Evolutionary conservation across 2,113 vertebrate species (phyloP), one percentile per base, ranked within the genome.

Genomic region (Notarius quadriscutis): DNA sequence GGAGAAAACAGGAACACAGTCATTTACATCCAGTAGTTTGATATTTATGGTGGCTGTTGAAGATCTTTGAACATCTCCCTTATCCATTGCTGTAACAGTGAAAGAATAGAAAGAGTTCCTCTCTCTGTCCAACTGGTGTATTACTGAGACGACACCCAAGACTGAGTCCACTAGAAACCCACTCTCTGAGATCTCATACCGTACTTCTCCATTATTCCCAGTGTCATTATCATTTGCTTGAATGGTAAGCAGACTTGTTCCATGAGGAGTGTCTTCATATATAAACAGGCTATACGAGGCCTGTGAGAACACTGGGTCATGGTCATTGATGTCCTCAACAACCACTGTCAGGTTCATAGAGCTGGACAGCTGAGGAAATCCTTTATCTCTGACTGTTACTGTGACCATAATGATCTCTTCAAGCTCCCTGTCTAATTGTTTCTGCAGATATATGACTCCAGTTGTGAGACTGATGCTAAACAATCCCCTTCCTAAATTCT

Each of bases 311-410:
- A 90, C 90, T 4, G 95, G 95, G 30, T 92, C 88, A 10, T 95
- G 90, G 87, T 95, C 95, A 86, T 96, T 96, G 4, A 84, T 87
- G 60, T 96, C 95, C n/a, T 94, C 93, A 27, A 95, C 83, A 6
- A 92, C 53, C 48, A 95, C 91, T 0, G 91, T 94, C 85, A 96
- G 69, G 89, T 92, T 93, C 83, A 93, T 87, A 1, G 81, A 83
- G 58, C 90, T 91, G 17, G 87, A 83, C 90, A 92, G 83, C 20
- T 48, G 81, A 25, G 94, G 94, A 34, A 89, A 91, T 67, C 95
- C 95, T 89, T 88, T 83, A 86, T 96, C 95, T 55, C 86, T 84
- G 67, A 93, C 94, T 7, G 87, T 93, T 34, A 96, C 2, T 0
- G 88, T 89, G 71, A 95, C 57, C 27, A 1, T 88, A 57, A 95